Conservation (phyloP, 2,113 vertebrate genomes). For the Hyperoodon ampullatus region DNA sequence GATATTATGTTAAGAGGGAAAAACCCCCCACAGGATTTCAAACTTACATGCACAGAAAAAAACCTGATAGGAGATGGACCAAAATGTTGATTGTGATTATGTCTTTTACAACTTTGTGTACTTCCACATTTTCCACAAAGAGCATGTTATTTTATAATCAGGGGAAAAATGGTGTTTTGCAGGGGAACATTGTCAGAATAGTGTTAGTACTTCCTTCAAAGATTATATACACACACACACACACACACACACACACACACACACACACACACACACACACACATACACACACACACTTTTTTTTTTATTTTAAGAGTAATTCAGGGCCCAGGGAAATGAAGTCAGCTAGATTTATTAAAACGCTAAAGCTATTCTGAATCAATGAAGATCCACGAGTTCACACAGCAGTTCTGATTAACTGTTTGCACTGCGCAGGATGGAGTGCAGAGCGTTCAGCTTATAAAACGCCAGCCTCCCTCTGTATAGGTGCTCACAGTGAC, state of each 20-base stretch:
- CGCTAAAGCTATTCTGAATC: conserved; percentile 34
- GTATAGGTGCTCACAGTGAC: neutral
- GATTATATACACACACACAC: neutral
- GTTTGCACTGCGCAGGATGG: neutral
- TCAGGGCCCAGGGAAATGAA: conserved; percentile 38
- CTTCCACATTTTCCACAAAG: conserved; percentile 4
- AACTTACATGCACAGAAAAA: neutral
- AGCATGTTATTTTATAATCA: neutral
- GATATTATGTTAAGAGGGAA: neutral
- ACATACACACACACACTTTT: no score
- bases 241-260: no score
- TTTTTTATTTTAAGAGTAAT: neutral
- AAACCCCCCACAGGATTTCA: neutral
- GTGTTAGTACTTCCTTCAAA: conserved; percentile 9
- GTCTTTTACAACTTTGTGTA: neutral
- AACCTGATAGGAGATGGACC: neutral
- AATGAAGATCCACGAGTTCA: neutral
- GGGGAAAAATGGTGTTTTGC: neutral
- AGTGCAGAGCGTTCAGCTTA: neutral
- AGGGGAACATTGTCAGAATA: neutral
- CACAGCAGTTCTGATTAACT: neutral
- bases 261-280: no score
- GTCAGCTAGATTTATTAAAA: conserved; percentile 36
- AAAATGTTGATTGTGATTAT: neutral
- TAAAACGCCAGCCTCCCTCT: neutral